Evolutionary conservation across 2,888 invertebrate genomes (phyloP).

Genomic region (Catocala sponsa): DNA sequence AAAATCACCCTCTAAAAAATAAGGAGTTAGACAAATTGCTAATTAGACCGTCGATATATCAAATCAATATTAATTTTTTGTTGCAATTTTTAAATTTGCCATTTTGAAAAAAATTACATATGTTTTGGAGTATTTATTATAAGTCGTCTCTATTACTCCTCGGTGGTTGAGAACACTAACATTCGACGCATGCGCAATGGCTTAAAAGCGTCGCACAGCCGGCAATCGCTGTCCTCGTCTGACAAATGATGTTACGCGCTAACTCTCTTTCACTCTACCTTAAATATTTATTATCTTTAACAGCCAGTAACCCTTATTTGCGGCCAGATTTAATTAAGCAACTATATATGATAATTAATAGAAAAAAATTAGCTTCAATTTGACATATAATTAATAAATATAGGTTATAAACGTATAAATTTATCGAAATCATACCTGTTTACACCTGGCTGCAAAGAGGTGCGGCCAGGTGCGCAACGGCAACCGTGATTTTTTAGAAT

Average conservation of each 20-base stretch:
- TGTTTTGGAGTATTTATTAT: too few relatives aligned
- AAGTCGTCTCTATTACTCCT: background rate
- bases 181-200: slow-evolving; percentile 8
- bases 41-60: too few relatives aligned
- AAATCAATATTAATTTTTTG: slow-evolving; percentile 5
- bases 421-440: slow-evolving; percentile 18
- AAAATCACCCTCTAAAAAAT: too few relatives aligned
- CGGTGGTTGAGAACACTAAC: slow-evolving; percentile 14
- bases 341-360: slow-evolving; percentile 22
- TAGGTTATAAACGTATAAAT: slow-evolving; percentile 17
- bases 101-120: background rate
- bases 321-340: slow-evolving; percentile 20
- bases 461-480: slow-evolving; percentile 20
- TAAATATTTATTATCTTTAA: slow-evolving; percentile 14
- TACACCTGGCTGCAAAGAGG: slow-evolving; percentile 20
- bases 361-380: slow-evolving; percentile 22
- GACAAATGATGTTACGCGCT: slow-evolving; percentile 15
- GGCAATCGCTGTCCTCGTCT: slow-evolving; percentile 16
- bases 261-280: slow-evolving; percentile 15
- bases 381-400: slow-evolving; percentile 14
- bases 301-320: slow-evolving; percentile 22
- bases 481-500: slow-evolving; percentile 15
- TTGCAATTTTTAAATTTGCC: background rate
- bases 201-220: slow-evolving; percentile 2
- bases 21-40: too few relatives aligned